Evolutionary conservation across 2,888 invertebrate genomes (phyloP).

Genomic region (Bimastos eiseni): DNA sequence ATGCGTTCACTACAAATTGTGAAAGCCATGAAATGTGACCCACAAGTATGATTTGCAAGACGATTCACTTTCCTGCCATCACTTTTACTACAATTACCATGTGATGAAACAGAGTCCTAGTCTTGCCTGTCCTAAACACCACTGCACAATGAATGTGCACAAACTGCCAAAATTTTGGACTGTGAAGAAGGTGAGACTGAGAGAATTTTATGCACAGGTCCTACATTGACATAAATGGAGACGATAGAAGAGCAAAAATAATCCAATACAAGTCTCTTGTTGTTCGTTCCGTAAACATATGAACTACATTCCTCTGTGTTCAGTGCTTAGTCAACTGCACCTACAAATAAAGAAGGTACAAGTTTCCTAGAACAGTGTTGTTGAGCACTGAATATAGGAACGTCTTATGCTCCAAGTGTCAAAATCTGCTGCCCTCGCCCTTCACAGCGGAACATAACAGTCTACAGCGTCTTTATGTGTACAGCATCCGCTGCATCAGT

Average conservation of each 20-base stretch:
- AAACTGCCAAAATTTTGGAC: background rate
- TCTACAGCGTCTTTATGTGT: background rate
- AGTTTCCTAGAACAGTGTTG: conserved; percentile 4
- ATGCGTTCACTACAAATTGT: background rate
- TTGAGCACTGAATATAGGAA: background rate
- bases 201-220: background rate
- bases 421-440: background rate
- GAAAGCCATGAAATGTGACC: background rate
- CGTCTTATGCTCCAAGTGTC: background rate
- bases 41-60: background rate
- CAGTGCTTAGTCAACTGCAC: background rate
- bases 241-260: conserved; percentile 5
- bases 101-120: conserved; percentile 3
- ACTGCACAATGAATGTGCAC: background rate
- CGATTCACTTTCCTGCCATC: background rate
- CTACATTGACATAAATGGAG: background rate
- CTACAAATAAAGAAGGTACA: background rate
- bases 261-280: conserved; percentile 13
- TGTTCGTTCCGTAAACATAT: background rate
- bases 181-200: background rate
- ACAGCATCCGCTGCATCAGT: conserved; percentile 1
- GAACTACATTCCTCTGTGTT: conserved; percentile 2
- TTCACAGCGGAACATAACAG: background rate
- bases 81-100: background rate
- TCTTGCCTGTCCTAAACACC: background rate